Conservation (phyloP, 1,140 invertebrate genomes). For the Eufriesea mexicana region DNA sequence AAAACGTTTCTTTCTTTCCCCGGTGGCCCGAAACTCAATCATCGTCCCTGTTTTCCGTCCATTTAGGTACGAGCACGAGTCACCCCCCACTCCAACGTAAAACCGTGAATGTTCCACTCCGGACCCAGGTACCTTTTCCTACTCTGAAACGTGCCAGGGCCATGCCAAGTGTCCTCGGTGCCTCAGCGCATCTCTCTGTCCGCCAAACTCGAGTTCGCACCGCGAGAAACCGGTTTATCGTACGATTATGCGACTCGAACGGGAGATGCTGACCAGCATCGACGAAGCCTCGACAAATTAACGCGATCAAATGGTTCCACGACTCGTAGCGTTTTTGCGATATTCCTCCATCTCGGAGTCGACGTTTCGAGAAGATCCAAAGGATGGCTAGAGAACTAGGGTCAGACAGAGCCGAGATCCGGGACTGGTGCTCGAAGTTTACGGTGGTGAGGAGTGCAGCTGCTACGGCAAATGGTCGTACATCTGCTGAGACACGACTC, state of each 20-base stretch:
- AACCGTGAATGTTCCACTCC: constrained; percentile 34
- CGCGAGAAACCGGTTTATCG: constrained; percentile 55
- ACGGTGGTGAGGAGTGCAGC: constrained; percentile 72
- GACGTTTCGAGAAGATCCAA: too few relatives aligned
- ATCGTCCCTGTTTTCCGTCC: background rate
- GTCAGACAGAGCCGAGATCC: constrained; percentile 21
- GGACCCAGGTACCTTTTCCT: constrained; percentile 49
- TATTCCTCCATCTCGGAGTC: too few relatives aligned
- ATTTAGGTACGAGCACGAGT: constrained; percentile 23
- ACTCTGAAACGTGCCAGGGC: background rate
- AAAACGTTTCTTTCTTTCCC: background rate
- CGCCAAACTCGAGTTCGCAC: background rate
- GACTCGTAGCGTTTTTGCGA: background rate
- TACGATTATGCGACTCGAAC: constrained; percentile 29
- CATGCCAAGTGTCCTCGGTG: constrained; percentile 4
- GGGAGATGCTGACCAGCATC: background rate
- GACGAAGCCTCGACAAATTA: background rate
- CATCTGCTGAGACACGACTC: constrained; percentile 76
- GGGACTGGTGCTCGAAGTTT: constrained; percentile 52
- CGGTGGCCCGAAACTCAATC: background rate
- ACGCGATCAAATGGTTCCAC: background rate
- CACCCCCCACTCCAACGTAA: constrained; percentile 13
- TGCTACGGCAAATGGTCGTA: constrained; percentile 77
- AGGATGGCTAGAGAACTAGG: background rate
- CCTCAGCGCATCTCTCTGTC: background rate